Conservation (phyloP, 2,888 invertebrate genomes). For the Liposcelis brunnea region DNA sequence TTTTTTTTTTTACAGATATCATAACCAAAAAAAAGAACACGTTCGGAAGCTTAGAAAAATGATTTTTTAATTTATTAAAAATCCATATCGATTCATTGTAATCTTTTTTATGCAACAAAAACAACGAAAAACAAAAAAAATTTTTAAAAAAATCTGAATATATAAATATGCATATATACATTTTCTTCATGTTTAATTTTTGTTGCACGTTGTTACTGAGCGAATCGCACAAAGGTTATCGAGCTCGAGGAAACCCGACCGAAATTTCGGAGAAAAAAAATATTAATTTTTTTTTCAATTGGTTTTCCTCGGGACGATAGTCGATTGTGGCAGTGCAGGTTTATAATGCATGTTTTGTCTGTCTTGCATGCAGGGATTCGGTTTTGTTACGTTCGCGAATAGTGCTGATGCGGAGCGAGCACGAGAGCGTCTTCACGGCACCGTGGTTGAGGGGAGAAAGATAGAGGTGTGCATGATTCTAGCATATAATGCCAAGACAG, state of each 20-base stretch:
- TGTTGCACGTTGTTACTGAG: conserved; percentile 64
- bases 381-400: conserved; percentile 99
- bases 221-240: conserved; percentile 32
- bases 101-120: conserved; percentile 32
- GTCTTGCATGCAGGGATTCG: conserved; percentile 99
- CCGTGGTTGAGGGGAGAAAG: conserved; percentile 99
- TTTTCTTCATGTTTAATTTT: conserved; percentile 33
- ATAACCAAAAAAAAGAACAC: no score
- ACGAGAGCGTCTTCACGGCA: conserved; percentile 99
- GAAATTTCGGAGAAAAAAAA: no score
- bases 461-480: conserved; percentile 96
- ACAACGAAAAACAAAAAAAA: conserved; percentile 22
- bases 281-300: no score
- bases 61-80: no score
- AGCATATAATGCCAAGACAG: conserved; percentile 14
- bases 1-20: no score
- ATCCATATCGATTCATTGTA: no score
- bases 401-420: conserved; percentile 99
- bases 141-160: conserved; percentile 37
- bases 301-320: no score
- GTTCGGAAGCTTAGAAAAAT: no score
- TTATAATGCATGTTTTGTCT: conserved; percentile 87
- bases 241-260: no score
- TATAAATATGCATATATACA: conserved; percentile 41
- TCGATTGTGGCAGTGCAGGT: conserved; percentile 22